Percentiles rank a stretch among this genome's conserved stretches.
Conservation (phyloP, 2,113 vertebrate genomes). For the Crocuta crocuta region DNA sequence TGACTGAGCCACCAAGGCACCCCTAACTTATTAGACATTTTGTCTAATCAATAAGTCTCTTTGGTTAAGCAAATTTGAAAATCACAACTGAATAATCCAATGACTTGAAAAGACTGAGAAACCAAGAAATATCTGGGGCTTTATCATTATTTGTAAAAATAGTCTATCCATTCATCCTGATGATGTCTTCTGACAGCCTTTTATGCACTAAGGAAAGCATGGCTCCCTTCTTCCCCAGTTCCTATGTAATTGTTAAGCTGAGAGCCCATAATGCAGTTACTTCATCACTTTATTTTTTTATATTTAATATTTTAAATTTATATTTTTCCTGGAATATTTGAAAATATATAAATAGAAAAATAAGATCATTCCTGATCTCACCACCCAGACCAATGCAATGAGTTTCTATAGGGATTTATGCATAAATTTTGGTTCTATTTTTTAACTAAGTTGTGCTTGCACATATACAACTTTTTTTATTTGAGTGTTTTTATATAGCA, state of each 20-base stretch:
- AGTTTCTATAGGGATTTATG: neutral
- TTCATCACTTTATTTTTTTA: neutral
- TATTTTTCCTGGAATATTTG: neutral
- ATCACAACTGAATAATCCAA: neutral
- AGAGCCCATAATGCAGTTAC: neutral
- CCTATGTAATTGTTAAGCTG: neutral
- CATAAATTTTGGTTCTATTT: neutral
- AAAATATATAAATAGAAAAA: neutral
- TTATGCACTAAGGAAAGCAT: neutral
- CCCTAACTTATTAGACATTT: neutral
- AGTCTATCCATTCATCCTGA: neutral
- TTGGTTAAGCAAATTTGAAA: neutral
- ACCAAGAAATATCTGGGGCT: neutral
- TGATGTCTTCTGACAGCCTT: neutral
- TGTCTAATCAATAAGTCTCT: neutral
- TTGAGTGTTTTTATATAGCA: neutral
- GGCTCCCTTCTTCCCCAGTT: neutral
- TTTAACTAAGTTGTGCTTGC: neutral
- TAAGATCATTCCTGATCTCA: neutral
- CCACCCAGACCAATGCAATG: neutral
- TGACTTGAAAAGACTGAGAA: neutral
- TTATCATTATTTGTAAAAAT: neutral
- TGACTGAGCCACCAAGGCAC: no score
- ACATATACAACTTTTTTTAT: neutral
- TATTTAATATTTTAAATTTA: conserved; percentile 32